Evolutionary conservation across 2,888 invertebrate species (phyloP).

Genomic region (Chrysodeixis includens): DNA sequence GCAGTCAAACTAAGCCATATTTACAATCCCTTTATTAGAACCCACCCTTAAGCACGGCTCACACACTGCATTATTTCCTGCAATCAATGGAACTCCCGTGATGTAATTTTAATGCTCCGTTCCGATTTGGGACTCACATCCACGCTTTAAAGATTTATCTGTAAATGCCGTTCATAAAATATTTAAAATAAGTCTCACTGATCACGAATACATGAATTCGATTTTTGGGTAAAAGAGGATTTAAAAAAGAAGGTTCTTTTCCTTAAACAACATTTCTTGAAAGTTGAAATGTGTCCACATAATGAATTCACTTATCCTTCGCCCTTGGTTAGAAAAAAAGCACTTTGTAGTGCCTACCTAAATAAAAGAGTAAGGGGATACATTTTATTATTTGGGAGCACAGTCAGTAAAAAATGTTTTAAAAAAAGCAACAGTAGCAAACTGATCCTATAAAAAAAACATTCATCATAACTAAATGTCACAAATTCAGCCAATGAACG

Average conservation of each 20-base stretch:
- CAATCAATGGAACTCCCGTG: not conserved
- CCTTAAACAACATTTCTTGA: not conserved
- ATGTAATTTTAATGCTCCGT: slow-evolving; percentile 1
- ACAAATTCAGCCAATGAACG: slow-evolving; percentile 24
- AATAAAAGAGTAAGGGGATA: no score
- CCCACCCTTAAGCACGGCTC: not conserved
- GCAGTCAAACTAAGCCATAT: no score
- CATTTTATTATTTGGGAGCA: no score
- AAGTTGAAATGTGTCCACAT: not conserved
- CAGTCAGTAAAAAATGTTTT: no score
- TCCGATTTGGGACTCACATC: not conserved
- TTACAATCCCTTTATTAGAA: not conserved
- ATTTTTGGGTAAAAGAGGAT: not conserved
- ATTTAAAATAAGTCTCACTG: slow-evolving; percentile 1
- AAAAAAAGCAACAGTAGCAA: no score
- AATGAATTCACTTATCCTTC: no score
- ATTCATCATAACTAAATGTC: slow-evolving; percentile 29
- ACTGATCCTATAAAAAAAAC: slow-evolving; percentile 9
- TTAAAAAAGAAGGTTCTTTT: not conserved
- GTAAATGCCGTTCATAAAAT: slow-evolving; percentile 2
- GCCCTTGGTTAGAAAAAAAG: no score
- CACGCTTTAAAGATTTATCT: slow-evolving; percentile 2
- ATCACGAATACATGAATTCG: not conserved
- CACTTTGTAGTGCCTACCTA: no score
- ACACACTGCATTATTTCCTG: slow-evolving; percentile 3